phyloP scores from a whole-genome alignment of 1,140 invertebrate species.

The Caenorhabditis briggsae region DNA sequence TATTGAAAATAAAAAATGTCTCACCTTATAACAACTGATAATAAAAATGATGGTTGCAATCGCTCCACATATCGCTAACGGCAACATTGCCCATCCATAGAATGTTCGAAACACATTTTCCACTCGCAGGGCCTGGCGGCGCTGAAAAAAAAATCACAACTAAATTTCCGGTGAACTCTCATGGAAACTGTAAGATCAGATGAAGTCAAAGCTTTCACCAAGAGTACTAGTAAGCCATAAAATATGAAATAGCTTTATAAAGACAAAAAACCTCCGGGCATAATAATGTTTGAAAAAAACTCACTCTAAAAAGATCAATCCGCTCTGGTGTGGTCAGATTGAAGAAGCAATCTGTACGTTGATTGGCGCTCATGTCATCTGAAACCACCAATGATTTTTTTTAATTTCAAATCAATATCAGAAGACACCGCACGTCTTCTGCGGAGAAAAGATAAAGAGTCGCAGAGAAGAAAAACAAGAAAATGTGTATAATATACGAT shows the following conservation, averaged over 20 bases:
- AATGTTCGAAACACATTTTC: conserved; percentile 66
- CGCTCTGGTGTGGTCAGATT: conserved; percentile 64
- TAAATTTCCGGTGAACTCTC: neutral
- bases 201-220: too few species aligned
- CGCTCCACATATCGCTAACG: conserved; percentile 68
- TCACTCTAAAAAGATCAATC: conserved; percentile 62
- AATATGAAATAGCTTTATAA: too few species aligned
- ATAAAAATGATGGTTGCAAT: conserved; percentile 71
- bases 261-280: too few species aligned
- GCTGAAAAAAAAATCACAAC: conserved; percentile 42
- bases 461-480: neutral
- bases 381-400: too few species aligned
- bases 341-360: conserved; percentile 65
- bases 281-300: neutral
- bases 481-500: too few species aligned
- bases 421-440: neutral
- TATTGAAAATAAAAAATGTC: neutral
- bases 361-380: conserved; percentile 43
- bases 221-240: too few species aligned
- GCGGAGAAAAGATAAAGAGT: neutral
- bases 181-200: too few species aligned
- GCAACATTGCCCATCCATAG: conserved; percentile 71
- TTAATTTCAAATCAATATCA: neutral
- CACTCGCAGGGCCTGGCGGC: conserved; percentile 60
- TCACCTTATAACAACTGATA: conserved; percentile 64